Percentiles rank a stretch among this genome's conserved stretches.
Conservation (phyloP, 1,140 invertebrate genomes). For the Philotrypesis tridentata region DNA sequence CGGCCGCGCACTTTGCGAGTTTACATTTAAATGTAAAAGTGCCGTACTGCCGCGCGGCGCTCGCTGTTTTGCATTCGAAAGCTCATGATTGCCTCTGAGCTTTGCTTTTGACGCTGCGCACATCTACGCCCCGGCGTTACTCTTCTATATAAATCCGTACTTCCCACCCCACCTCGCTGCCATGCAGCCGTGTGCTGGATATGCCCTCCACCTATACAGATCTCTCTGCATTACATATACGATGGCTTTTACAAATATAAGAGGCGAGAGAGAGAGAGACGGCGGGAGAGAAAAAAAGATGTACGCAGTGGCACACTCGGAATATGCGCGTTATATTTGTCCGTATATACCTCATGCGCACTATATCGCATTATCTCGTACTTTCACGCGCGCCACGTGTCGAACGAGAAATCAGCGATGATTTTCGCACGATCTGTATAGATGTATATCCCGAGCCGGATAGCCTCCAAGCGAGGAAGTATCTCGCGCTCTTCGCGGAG, state of each 20-base stretch:
- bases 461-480: too few species aligned
- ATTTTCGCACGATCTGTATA: too few species aligned
- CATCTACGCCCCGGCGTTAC: constrained; percentile 22
- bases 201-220: too few species aligned
- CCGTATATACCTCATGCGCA: neutral
- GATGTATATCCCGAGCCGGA: too few species aligned
- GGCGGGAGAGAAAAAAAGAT: neutral
- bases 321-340: neutral
- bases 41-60: constrained; percentile 62
- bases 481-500: too few species aligned
- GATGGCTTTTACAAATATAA: neutral
- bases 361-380: too few species aligned
- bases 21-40: constrained; percentile 76
- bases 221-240: neutral
- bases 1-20: constrained; percentile 68
- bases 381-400: too few species aligned
- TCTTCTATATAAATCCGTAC: neutral
- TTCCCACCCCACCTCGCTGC: too few species aligned
- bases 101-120: constrained; percentile 71
- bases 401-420: too few species aligned
- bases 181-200: too few species aligned
- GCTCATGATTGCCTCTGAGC: constrained; percentile 75
- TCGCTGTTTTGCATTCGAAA: constrained; percentile 74
- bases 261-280: too few species aligned
- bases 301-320: too few species aligned